A percentile compares a stretch with the other conserved stretches of the same genome.
phyloP scores from a whole-genome alignment of 2,797 vertebrate species.

The Fistularia commersonii region DNA sequence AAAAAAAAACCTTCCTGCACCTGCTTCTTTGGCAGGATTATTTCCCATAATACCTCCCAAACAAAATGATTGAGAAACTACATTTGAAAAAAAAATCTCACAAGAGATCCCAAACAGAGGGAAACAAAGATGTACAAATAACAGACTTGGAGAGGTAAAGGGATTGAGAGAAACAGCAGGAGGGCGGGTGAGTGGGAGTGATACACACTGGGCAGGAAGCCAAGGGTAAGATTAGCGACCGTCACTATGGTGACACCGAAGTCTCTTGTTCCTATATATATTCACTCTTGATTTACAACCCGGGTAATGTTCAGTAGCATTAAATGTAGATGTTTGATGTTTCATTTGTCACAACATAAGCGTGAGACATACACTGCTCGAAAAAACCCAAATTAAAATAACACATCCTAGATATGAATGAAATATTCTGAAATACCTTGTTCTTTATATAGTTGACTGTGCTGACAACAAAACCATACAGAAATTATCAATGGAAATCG shows the following conservation, averaged over 20 bases:
- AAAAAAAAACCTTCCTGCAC: not conserved
- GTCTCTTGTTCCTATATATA: slow-evolving; percentile 7
- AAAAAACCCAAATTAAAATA: no score
- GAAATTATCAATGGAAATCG: no score
- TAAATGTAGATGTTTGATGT: slow-evolving; percentile 1
- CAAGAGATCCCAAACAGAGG: slow-evolving; percentile 2
- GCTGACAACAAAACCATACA: no score
- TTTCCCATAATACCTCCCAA: not conserved
- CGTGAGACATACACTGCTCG: no score
- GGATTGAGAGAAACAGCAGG: slow-evolving; percentile 39
- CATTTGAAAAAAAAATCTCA: not conserved
- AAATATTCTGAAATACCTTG: no score
- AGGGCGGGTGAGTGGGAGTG: slow-evolving; percentile 63
- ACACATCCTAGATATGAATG: no score
- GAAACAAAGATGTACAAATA: slow-evolving; percentile 3
- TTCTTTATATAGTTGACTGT: no score
- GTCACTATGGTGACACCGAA: slow-evolving; percentile 64
- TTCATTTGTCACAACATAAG: no score
- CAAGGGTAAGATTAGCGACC: slow-evolving; percentile 66
- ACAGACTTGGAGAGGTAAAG: slow-evolving; percentile 22
- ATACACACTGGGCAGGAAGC: slow-evolving; percentile 68
- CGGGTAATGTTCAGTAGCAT: slow-evolving; percentile 10
- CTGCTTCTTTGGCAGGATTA: slow-evolving; percentile 1
- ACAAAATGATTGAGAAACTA: not conserved
- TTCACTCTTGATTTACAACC: slow-evolving; percentile 14